phyloP scores from a whole-genome alignment of 35 echinoderm and acorn worm species.

The Anneissia japonica region DNA sequence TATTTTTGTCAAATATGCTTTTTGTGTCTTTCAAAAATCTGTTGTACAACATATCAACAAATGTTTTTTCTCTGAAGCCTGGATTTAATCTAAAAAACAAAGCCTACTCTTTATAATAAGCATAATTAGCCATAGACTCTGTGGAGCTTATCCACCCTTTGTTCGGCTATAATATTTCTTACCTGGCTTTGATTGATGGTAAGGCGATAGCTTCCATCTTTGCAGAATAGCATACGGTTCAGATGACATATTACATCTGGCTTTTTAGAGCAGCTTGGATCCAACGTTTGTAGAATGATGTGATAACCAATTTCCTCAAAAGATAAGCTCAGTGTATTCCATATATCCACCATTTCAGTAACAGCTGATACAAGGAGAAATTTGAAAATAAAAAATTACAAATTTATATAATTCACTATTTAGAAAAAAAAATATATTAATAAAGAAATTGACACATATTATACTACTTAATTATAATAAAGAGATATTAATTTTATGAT shows the following conservation, averaged over 20 bases:
- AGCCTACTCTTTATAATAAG: background rate
- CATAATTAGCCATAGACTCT: background rate
- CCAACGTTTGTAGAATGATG: background rate
- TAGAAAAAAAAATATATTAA: no score
- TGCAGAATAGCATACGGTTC: slow-evolving; percentile 24
- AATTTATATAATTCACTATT: no score
- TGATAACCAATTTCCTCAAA: slow-evolving; percentile 32
- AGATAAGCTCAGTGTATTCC: slow-evolving; percentile 20
- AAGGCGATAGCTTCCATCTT: slow-evolving; percentile 36
- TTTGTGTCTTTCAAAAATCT: background rate
- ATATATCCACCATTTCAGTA: slow-evolving; percentile 33
- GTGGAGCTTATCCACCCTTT: background rate
- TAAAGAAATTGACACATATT: no score
- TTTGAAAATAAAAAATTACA: no score
- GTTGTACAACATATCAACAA: background rate
- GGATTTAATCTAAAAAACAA: background rate
- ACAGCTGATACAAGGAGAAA: background rate
- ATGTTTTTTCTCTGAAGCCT: background rate
- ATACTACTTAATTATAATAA: no score
- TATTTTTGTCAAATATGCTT: background rate
- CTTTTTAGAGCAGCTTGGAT: background rate
- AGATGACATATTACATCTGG: slow-evolving; percentile 20
- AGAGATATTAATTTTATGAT: no score
- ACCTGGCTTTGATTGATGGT: slow-evolving; percentile 21
- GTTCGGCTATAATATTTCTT: background rate